Evolutionary conservation across 2,888 invertebrate species (phyloP).

Genomic region (Tiliacea citrago): DNA sequence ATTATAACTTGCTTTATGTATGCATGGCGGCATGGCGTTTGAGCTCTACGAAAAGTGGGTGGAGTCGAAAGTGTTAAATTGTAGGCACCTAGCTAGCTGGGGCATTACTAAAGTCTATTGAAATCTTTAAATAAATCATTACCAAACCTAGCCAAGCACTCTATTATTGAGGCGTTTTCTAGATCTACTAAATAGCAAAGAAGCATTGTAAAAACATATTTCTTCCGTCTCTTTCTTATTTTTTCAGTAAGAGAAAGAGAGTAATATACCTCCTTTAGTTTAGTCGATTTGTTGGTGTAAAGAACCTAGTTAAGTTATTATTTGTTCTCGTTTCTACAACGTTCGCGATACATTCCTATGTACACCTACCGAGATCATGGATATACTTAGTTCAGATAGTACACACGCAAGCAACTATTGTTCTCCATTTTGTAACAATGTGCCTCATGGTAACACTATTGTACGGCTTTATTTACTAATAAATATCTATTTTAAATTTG

Average conservation of each 20-base stretch:
- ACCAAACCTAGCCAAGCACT: no score
- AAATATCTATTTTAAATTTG: slow-evolving; percentile 35
- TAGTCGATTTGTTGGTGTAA: neutral
- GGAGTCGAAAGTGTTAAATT: no score
- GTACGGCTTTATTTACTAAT: slow-evolving; percentile 55
- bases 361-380: slow-evolving; percentile 43
- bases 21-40: no score
- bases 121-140: no score
- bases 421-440: slow-evolving; percentile 58
- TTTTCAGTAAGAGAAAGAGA: neutral
- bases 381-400: slow-evolving; percentile 40
- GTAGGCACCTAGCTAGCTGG: no score
- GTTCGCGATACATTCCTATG: slow-evolving; percentile 32
- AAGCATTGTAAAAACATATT: neutral
- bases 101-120: no score
- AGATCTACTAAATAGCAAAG: no score
- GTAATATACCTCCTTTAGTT: neutral
- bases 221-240: neutral
- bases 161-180: no score
- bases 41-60: no score
- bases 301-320: slow-evolving; percentile 4
- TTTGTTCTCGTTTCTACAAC: slow-evolving; percentile 38
- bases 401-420: slow-evolving; percentile 57
- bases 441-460: slow-evolving; percentile 43
- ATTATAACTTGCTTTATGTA: no score